Evolutionary conservation across 2,797 vertebrate species (phyloP), one percentile per base, ranked within the genome.

Genomic region (Microhierax caerulescens): DNA sequence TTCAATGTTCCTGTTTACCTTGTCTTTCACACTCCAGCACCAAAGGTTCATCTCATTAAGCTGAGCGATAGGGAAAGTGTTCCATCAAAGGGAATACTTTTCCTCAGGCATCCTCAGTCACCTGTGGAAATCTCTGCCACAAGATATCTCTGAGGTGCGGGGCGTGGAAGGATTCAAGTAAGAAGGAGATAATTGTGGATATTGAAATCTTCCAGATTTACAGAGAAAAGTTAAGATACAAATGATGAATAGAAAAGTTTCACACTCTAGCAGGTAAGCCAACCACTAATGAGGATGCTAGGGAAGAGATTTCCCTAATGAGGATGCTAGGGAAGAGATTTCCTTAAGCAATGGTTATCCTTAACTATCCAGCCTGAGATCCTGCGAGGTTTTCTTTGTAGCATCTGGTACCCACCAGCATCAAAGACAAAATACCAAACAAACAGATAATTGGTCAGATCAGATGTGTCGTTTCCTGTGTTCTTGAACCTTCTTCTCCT

Each of bases 31-130:
- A 97, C 82, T 95, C 69, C 60, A 81, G 54, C 68, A 95, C 95
- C 61, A 83, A 96, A 95, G 76, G 88, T 63, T 78, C 67, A 94
- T 79, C 76, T 93, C 86, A 91, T 97, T 92, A 97, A 96, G 89
- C 60, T 81, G 77, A 95, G 72, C 0, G 3, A 89, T 68, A 92
- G 56, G 72, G 57, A 83, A 96, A 93, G 61, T 77, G 64, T 85
- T 95, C 85, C 64, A 94, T 96, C 93, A 95, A 88, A 97, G 60
- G 61, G 65, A 92, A 91, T 84, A 59, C 59, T 96, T 96, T 77
- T 94, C 93, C 78, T 94, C 54, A 89, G 77, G 88, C 69, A 3
- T 73, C 64, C 59, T 92, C 78, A 82, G 89, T 97, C 92, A 96
- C 93, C 78, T 82, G 89, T 90, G 72, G 77, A 95, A 96, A 94